A percentile compares a stretch with the other conserved stretches of the same genome.
Evolutionary conservation across 35 echinoderm and acorn worm species (phyloP).

Genomic region (Apostichopus japonicus): DNA sequence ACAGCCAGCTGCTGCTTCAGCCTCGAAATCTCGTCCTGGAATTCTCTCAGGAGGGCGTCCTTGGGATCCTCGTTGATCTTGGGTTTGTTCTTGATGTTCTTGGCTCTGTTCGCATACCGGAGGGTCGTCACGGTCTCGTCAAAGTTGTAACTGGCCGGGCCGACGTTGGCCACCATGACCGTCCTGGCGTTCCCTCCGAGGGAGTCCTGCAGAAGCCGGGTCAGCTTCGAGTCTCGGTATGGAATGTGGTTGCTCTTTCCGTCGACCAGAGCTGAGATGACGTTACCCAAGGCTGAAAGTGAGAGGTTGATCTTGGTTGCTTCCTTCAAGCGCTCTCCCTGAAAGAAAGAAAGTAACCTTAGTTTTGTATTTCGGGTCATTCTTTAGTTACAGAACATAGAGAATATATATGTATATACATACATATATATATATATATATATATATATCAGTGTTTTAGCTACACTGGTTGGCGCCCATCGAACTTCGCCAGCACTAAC

Average conservation of each 20-base stretch:
- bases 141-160: conserved; percentile 94
- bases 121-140: conserved; percentile 92
- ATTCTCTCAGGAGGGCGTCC: conserved; percentile 93
- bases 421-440: no score
- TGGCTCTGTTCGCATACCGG: conserved; percentile 96
- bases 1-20: conserved; percentile 85
- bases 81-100: conserved; percentile 99
- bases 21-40: conserved; percentile 90
- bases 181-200: conserved; percentile 82
- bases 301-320: conserved; percentile 99
- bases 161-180: conserved; percentile 93
- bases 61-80: conserved; percentile 99
- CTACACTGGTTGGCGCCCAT: no score
- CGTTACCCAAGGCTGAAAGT: conserved; percentile 95
- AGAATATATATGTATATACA: no score
- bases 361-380: no score
- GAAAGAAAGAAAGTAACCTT: neutral
- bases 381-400: no score
- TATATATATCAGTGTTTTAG: no score
- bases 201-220: conserved; percentile 92
- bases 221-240: conserved; percentile 98
- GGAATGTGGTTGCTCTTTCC: conserved; percentile 95
- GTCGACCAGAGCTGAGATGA: conserved; percentile 97
- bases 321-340: conserved; percentile 95
- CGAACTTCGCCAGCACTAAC: no score